Base-by-base conservation (phyloP, 2,797 vertebrate species). In the Diceros bicornis region DNA sequence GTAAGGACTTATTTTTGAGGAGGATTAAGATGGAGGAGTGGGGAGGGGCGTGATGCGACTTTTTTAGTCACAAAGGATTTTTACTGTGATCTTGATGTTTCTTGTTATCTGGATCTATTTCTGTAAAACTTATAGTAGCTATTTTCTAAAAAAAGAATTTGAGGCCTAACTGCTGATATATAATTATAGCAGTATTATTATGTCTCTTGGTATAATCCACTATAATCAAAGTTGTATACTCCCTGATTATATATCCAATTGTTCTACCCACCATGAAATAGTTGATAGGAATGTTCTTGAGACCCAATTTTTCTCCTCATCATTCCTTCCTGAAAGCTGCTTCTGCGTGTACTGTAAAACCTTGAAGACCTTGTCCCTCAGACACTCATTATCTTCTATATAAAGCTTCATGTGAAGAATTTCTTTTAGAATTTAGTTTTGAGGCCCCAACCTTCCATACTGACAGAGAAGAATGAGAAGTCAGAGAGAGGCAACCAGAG, bases 71-170 rank as follows among this genome's bases (percentile, higher is more conserved):
- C 57, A 74, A 32, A 91, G 21, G 20, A 44, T 57, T 94, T 87
- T 86, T 93, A 74, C 72, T 77, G 9, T 72, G 84, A 83, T 96
- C 6, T 57, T 81, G 82, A 18, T 79, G 92, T 89, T 90, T 96
- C 91, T 96, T 96, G 62, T 78, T 97, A 95, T 97, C 83, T 96
- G 78, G n/a, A 83, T 94, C 94, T 97, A 93, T 97, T 97, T 89
- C 91, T 75, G 52, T 94, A 93, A 95, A 87, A 52, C 57, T 89
- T 95, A 32, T 92, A 97, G 95, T 95, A 91, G 57, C 68, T 93
- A 95, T 95, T 97, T 97, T 96, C 97, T 91, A 94, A 94, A 97
- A 97, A 96, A 95, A 90, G 94, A 89, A 93, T 37, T 75, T 78
- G 77, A 93, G 83, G 88, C 32, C 94, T 81, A 90, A 83, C 83